phyloP scores from a whole-genome alignment of 1,140 invertebrate species.

The Trichonephila clavata region DNA sequence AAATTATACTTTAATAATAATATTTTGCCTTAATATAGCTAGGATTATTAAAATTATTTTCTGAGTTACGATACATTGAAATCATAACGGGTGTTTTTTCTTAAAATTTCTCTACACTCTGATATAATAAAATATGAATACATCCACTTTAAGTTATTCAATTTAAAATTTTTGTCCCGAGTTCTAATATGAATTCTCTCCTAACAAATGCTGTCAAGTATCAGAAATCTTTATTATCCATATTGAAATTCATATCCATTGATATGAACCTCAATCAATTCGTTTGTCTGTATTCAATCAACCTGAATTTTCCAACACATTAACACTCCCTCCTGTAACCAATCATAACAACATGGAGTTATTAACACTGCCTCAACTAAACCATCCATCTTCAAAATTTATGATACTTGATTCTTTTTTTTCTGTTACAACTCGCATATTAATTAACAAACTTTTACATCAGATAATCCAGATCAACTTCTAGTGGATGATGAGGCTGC shows the following conservation, averaged over 20 bases:
- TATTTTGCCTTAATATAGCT: no score
- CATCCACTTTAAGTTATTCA: neutral
- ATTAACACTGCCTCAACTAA: neutral
- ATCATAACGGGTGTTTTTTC: no score
- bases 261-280: neutral
- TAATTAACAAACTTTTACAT: neutral
- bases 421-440: neutral
- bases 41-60: no score
- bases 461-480: neutral
- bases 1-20: neutral
- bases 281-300: neutral
- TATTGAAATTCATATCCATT: neutral
- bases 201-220: neutral
- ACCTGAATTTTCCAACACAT: neutral
- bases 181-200: no score
- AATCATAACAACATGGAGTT: neutral
- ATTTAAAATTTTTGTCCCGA: neutral
- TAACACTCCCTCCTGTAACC: neutral
- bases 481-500: neutral
- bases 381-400: conserved; percentile 26
- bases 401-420: neutral
- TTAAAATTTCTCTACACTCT: no score
- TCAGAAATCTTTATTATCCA: neutral
- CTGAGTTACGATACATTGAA: no score
- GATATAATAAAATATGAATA: neutral